These are phyloP conservation scores for Prorops nasuta DNA, from an alignment of 1,140 invertebrate species.

Conservation along the genomic window DNA sequence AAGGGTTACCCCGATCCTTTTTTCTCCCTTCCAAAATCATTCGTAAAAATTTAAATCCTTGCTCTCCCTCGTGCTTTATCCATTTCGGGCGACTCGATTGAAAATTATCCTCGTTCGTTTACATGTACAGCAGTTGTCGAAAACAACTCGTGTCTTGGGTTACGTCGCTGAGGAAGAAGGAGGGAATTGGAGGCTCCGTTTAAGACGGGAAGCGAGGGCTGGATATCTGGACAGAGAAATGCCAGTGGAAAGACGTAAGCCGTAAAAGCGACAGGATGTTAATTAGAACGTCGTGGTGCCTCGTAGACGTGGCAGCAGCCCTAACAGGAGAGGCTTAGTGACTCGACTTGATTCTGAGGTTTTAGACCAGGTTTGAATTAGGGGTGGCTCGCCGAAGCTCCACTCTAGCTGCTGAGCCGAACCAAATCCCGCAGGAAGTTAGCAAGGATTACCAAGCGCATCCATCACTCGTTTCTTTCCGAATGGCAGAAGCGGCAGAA, in stretches of 20 bases:
- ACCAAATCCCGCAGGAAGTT: slow-evolving; percentile 47
- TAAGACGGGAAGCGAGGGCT: too few species aligned
- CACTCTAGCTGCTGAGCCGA: slow-evolving; percentile 17
- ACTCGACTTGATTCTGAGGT: slow-evolving; percentile 47
- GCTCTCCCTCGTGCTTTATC: slow-evolving; percentile 8
- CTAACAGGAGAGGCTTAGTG: too few species aligned
- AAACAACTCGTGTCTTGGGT: too few species aligned
- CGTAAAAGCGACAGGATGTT: slow-evolving; percentile 42
- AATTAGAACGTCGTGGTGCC: slow-evolving; percentile 43
- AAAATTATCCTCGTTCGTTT: not conserved
- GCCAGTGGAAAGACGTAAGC: slow-evolving; percentile 30
- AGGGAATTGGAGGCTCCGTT: too few species aligned
- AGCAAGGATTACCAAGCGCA: slow-evolving; percentile 43
- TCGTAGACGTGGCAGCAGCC: too few species aligned
- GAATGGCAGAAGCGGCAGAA: too few species aligned
- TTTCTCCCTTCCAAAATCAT: slow-evolving; percentile 30
- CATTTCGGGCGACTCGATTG: too few species aligned
- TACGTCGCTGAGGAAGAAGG: too few species aligned
- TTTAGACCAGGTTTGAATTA: slow-evolving; percentile 40
- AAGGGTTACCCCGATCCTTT: slow-evolving; percentile 33
- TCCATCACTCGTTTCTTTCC: slow-evolving; percentile 44
- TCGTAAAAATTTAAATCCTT: slow-evolving; percentile 50
- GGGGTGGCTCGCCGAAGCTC: slow-evolving; percentile 21
- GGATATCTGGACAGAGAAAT: not conserved
- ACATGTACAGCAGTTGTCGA: too few species aligned